Percentiles rank a stretch among this genome's conserved stretches.
Conservation (phyloP, 1,140 invertebrate species). For the Cecropterus lyciades region DNA sequence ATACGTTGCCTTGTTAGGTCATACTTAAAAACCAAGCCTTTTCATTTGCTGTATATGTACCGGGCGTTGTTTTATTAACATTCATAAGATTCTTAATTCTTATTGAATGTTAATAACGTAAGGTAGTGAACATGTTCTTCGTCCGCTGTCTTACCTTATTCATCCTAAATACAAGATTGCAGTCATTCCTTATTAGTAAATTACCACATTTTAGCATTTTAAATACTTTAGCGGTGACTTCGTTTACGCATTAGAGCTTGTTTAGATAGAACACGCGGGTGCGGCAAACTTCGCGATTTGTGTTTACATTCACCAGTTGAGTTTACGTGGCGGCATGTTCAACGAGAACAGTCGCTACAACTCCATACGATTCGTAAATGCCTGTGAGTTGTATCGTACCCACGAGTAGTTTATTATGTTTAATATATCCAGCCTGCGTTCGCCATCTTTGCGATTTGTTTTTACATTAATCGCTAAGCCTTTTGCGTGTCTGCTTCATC, state of each 20-base stretch:
- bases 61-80: constrained; percentile 28
- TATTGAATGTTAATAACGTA: constrained; percentile 26
- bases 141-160: constrained; percentile 21
- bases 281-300: too few species aligned
- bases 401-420: too few species aligned
- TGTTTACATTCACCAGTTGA: too few species aligned
- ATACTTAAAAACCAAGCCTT: constrained; percentile 1
- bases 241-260: constrained; percentile 14
- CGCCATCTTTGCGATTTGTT: too few species aligned
- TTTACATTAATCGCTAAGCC: too few species aligned
- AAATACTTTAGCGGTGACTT: constrained; percentile 7
- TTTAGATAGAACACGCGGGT: too few species aligned
- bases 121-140: constrained; percentile 10
- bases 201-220: constrained; percentile 32
- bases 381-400: too few species aligned
- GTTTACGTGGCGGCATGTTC: too few species aligned
- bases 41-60: neutral
- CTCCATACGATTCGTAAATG: too few species aligned
- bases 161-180: constrained; percentile 13
- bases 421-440: too few species aligned
- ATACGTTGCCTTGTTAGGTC: neutral
- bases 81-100: constrained; percentile 34
- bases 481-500: too few species aligned
- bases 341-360: too few species aligned
- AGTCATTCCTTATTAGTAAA: constrained; percentile 26